A percentile compares a stretch with the other conserved stretches of the same genome.
phyloP scores from a whole-genome alignment of 2,888 invertebrate genomes.

The Ochropleura plecta region DNA sequence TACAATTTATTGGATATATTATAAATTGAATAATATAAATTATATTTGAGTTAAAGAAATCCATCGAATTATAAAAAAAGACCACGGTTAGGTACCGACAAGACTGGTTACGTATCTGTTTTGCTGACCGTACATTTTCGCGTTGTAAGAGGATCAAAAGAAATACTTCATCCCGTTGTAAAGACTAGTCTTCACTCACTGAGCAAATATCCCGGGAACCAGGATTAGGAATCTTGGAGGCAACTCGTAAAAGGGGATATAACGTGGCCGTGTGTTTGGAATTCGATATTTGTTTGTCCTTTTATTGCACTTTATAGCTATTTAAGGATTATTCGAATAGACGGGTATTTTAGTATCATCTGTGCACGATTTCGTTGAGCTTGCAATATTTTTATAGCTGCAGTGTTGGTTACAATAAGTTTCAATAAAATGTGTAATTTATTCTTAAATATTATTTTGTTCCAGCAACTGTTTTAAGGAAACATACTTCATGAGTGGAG shows the following conservation, averaged over 20 bases:
- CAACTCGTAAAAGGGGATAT: conserved; percentile 65
- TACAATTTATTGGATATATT: no score
- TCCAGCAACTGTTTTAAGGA: conserved; percentile 12
- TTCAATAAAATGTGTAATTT: conserved; percentile 34
- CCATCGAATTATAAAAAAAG: no score
- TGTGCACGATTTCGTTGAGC: conserved; percentile 34
- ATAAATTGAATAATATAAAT: no score
- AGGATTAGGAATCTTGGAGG: conserved; percentile 54
- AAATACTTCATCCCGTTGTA: conserved; percentile 49
- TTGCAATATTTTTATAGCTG: conserved; percentile 53
- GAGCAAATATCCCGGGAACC: conserved; percentile 22
- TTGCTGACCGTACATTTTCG: conserved; percentile 14
- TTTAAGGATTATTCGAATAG: conserved; percentile 53
- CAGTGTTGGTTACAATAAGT: conserved; percentile 33
- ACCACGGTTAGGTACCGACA: no score
- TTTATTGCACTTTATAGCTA: conserved; percentile 58
- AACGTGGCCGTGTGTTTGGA: conserved; percentile 40
- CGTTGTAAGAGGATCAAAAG: conserved; percentile 54
- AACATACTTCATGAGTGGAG: conserved; percentile 25
- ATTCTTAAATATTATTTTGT: conserved; percentile 28
- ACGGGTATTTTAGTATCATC: conserved; percentile 51
- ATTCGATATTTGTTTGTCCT: conserved; percentile 60
- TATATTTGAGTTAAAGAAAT: no score
- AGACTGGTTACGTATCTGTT: no score
- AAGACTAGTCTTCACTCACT: conserved; percentile 42